Evolutionary conservation across 2,888 invertebrate species (phyloP), one percentile per base, ranked within the genome.

Genomic region (Thysanoteuthis rhombus): DNA sequence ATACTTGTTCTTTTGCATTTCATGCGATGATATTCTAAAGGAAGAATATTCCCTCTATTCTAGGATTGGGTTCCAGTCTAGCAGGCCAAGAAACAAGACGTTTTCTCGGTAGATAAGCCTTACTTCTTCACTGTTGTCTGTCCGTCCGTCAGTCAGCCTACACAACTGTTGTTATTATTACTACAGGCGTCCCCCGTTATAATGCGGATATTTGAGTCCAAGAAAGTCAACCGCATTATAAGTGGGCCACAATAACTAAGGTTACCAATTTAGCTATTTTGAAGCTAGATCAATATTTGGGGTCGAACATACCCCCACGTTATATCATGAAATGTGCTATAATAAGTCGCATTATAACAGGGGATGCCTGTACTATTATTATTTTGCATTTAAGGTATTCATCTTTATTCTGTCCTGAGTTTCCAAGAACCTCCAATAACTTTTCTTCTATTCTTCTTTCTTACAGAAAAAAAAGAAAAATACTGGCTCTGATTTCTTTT

Each of bases 41-140:
- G 32, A 92, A 40, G 92, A 92, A 92, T 92, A 92, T 92, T 75
- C 92, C 32, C 40, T 92, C 92, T 92, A 40, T 92, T 92, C 92
- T 92, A 92, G 92, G 92, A 92, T n/a, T 92, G 92, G 92, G 32
- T 42, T 92, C 92, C 92, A 92, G 92, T 42, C 39, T 92, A 92
- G 92, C 92, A 42, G 45, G 92, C 92, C 92, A 92, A 45, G 92
- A 45, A 92, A 92, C 92, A 92, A 92, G 92, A 92, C 92, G 45
- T 92, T 92, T 92, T 92, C 40, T 92, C 40, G 92, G 92, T 92
- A 92, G 92, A 92, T 92, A 92, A 92, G 40, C 36, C 40, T 92
- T 92, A 92, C 45, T 92, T 92, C 42, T 92, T 92, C 92, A 92
- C 40, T 92, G 92, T 92, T 92, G 92, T 92, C 92, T 92, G 92